Conservation (phyloP, 2,888 invertebrate genomes). For the Apocheima hispidaria region DNA sequence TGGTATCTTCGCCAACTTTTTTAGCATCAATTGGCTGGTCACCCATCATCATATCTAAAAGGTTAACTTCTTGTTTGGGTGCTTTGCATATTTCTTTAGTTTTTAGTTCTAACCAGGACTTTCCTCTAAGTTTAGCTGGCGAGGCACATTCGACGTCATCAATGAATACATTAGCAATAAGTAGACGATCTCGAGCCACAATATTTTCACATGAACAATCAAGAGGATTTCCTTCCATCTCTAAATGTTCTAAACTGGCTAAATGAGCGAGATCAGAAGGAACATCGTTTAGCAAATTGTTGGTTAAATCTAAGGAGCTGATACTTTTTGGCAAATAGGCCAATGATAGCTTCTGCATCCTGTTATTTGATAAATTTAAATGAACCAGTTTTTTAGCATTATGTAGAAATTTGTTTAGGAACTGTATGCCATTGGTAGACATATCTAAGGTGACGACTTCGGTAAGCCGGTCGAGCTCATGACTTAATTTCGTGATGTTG, state of each 20-base stretch:
- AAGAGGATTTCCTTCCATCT: conserved; percentile 89
- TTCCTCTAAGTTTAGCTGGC: conserved; percentile 81
- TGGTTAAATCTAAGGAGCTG: conserved; percentile 87
- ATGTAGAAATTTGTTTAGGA: conserved; percentile 85
- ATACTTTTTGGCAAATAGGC: conserved; percentile 85
- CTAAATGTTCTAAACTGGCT: conserved; percentile 86
- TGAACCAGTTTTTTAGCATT: conserved; percentile 86
- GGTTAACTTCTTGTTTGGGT: conserved; percentile 63
- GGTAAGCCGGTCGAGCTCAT: conserved; percentile 86
- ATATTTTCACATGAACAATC: conserved; percentile 90
- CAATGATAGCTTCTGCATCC: conserved; percentile 82
- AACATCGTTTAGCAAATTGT: conserved; percentile 86
- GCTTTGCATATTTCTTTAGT: conserved; percentile 83
- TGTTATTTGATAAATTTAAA: conserved; percentile 87
- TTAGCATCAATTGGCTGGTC: conserved; percentile 85
- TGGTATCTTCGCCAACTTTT: conserved; percentile 69
- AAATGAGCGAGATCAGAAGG: conserved; percentile 86
- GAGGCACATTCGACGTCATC: conserved; percentile 85
- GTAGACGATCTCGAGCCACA: conserved; percentile 87
- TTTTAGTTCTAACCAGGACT: conserved; percentile 86
- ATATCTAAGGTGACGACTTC: conserved; percentile 88
- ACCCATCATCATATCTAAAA: conserved; percentile 87
- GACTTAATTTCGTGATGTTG: conserved; percentile 85
- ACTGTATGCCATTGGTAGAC: conserved; percentile 87
- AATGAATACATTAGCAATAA: conserved; percentile 82